Percentiles rank a stretch among this genome's conserved stretches.
Evolutionary conservation across 2,113 vertebrate species (phyloP).

Genomic region (Cichladusa arquata): DNA sequence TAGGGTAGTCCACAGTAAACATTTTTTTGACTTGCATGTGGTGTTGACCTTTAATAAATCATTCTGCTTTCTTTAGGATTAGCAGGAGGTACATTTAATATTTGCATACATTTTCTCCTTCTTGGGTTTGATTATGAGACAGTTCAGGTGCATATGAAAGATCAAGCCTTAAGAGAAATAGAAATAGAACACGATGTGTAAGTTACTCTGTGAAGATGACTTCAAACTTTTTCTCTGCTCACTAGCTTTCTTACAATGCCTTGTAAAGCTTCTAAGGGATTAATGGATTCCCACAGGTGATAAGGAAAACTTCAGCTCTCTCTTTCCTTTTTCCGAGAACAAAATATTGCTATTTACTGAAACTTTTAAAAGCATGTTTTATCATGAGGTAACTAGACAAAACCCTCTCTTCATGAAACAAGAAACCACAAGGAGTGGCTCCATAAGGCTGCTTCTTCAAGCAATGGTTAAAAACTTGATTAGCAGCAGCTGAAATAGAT

Average conservation of each 20-base stretch:
- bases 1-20: not conserved
- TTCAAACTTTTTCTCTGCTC: not conserved
- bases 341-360: not conserved
- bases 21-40: not conserved
- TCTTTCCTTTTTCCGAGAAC: not conserved
- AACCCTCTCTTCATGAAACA: fast-evolving
- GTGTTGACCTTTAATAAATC: not conserved
- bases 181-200: not conserved
- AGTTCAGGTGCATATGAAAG: not conserved
- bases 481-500: not conserved
- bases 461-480: not conserved
- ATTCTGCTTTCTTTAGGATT: not conserved
- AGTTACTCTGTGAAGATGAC: not conserved
- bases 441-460: not conserved
- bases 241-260: not conserved
- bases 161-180: not conserved
- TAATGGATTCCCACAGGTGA: not conserved
- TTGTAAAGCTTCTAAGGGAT: not conserved
- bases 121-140: not conserved
- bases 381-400: not conserved
- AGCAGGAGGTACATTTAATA: not conserved
- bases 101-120: not conserved
- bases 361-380: not conserved
- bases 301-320: not conserved
- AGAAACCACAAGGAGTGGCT: not conserved